phyloP scores from a whole-genome alignment of 2,797 vertebrate genomes.

The Fringilla coelebs region DNA sequence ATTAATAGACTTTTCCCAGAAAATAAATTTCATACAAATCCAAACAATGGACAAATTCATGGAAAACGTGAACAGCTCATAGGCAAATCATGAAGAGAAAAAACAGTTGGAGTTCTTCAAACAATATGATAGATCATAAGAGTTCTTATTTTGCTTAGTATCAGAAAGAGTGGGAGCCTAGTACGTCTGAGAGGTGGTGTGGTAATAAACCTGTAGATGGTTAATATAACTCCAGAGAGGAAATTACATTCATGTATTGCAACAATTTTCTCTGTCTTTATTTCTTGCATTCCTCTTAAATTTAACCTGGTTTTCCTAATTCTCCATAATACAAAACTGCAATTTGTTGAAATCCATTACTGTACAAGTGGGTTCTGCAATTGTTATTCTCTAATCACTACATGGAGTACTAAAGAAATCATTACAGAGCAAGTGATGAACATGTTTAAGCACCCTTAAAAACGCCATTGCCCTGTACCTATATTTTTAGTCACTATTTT shows the following conservation, averaged over 20 bases:
- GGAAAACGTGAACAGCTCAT: conserved; percentile 30
- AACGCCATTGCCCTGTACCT: background rate
- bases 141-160: background rate
- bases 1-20: conserved; percentile 58
- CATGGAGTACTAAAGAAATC: background rate
- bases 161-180: background rate
- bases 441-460: background rate
- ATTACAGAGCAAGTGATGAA: background rate
- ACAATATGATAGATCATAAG: background rate
- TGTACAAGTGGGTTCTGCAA: background rate
- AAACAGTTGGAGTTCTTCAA: conserved; percentile 11
- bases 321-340: background rate
- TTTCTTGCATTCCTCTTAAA: background rate
- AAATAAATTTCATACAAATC: conserved; percentile 53
- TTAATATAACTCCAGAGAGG: background rate
- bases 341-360: background rate
- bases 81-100: background rate
- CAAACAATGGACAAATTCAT: conserved; percentile 53
- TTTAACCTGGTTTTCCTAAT: background rate
- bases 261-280: background rate
- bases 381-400: background rate
- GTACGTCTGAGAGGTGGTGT: background rate
- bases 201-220: background rate
- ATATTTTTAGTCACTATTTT: background rate
- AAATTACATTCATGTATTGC: background rate